Conservation (phyloP, 2,797 vertebrate species). For the Centropyge bicolor region DNA sequence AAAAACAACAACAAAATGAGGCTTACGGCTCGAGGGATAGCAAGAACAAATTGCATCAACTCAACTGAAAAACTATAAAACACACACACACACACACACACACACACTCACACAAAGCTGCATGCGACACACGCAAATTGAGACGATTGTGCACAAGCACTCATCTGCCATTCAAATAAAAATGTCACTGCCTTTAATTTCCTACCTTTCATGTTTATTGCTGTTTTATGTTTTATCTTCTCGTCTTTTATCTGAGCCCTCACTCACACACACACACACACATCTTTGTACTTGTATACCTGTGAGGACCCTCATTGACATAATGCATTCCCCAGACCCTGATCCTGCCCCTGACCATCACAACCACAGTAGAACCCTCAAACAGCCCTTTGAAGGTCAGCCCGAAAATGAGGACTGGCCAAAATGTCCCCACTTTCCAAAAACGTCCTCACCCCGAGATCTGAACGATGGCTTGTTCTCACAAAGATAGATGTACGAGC, state of each 20-base stretch:
- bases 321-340: no score
- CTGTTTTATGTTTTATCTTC: conserved; percentile 61
- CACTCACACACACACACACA: conserved; percentile 5
- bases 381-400: no score
- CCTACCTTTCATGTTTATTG: conserved; percentile 64
- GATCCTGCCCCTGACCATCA: no score
- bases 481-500: neutral
- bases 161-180: conserved; percentile 37
- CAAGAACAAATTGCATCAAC: conserved; percentile 37
- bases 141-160: conserved; percentile 7
- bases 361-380: no score
- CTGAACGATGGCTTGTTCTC: no score
- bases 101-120: conserved; percentile 8
- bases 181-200: conserved; percentile 57
- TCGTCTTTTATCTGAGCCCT: conserved; percentile 49
- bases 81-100: conserved; percentile 22
- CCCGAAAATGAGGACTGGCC: no score
- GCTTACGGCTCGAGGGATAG: conserved; percentile 6
- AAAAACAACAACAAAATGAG: conserved; percentile 1
- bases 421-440: no score
- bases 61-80: conserved; percentile 20
- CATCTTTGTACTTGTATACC: neutral
- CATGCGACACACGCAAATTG: conserved; percentile 16
- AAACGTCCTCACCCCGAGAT: no score
- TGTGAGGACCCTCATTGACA: no score